phyloP scores from a whole-genome alignment of 2,113 vertebrate genomes.

The Sinosuthora webbiana region DNA sequence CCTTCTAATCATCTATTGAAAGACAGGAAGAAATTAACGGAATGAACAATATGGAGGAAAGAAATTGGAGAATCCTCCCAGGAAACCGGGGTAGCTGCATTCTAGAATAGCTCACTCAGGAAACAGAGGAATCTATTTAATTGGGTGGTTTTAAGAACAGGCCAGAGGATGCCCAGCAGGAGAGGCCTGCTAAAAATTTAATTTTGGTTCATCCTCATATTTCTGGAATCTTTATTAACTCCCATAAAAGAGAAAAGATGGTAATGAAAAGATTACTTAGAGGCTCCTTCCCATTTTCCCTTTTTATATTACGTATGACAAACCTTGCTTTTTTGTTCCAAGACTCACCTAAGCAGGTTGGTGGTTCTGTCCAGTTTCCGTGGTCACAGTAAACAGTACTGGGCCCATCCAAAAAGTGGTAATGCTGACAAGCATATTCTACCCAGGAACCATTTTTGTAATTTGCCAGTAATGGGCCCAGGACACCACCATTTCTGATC shows the following conservation, averaged over 20 bases:
- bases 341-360: conserved; percentile 74
- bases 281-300: neutral
- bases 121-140: neutral
- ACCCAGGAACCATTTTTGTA: conserved; percentile 70
- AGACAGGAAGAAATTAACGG: neutral
- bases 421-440: conserved; percentile 69
- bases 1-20: neutral
- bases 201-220: neutral
- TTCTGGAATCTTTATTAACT: neutral
- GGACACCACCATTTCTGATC: conserved; percentile 53
- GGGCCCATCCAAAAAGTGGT: conserved; percentile 67
- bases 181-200: neutral
- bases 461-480: neutral
- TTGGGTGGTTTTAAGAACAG: neutral
- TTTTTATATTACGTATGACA: neutral
- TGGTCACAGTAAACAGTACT: conserved; percentile 57
- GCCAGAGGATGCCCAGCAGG: neutral
- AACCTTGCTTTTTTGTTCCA: neutral
- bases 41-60: neutral
- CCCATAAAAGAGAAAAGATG: neutral
- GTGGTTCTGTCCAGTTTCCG: conserved; percentile 72
- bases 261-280: neutral
- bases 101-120: neutral
- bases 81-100: neutral
- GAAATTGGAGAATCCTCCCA: neutral